These are phyloP conservation scores for Eupsittula cactorum DNA, from an alignment of 2,113 vertebrate species.

Conservation along the genomic window DNA sequence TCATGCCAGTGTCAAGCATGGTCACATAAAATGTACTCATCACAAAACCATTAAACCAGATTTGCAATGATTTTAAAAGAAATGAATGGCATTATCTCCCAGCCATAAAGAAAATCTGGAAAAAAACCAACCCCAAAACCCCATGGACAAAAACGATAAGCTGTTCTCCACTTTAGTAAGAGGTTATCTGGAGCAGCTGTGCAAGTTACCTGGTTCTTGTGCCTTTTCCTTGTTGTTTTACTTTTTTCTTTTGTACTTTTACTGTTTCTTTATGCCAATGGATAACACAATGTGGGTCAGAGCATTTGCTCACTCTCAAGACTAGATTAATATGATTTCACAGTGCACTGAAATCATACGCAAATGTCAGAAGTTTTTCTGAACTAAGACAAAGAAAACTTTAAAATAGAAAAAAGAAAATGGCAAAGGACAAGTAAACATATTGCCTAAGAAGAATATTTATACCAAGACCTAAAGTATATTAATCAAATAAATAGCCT, in stretches of 20 bases:
- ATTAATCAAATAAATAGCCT: slow-evolving; percentile 56
- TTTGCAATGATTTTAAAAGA: not conserved
- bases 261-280: not conserved
- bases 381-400: slow-evolving; percentile 32
- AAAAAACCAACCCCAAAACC: not conserved
- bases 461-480: slow-evolving; percentile 30
- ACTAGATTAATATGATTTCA: not conserved
- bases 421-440: not conserved
- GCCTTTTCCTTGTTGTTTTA: not conserved
- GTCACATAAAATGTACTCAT: not conserved
- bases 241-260: not conserved
- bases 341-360: not conserved
- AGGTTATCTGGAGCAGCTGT: not conserved
- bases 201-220: not conserved
- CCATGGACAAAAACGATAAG: not conserved
- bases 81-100: not conserved
- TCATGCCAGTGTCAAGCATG: not conserved
- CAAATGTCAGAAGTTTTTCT: slow-evolving; percentile 1
- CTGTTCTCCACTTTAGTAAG: not conserved
- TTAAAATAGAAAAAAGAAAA: slow-evolving; percentile 55
- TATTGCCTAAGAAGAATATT: slow-evolving; percentile 34
- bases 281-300: not conserved
- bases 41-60: slow-evolving; percentile 20
- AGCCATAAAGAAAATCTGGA: not conserved
- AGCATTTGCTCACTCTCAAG: not conserved